Conservation (phyloP, 2,113 vertebrate genomes). For the Hemicordylus capensis region DNA sequence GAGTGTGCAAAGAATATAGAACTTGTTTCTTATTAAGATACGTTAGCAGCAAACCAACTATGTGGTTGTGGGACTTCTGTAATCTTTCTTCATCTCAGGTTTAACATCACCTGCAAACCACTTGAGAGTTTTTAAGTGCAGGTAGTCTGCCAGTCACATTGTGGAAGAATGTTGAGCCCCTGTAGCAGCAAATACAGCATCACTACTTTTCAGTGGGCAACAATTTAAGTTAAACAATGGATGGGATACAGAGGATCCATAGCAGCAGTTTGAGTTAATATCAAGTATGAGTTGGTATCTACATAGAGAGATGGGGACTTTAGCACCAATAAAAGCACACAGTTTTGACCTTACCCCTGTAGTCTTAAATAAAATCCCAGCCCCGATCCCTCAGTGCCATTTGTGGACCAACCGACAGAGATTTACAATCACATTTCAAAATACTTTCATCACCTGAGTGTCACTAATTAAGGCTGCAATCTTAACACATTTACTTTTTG, state of each 20-base stretch:
- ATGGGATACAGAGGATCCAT: background rate
- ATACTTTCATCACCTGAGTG: background rate
- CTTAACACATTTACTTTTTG: background rate
- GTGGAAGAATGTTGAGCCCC: background rate
- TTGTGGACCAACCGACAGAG: background rate
- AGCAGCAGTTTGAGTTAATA: conserved; percentile 2
- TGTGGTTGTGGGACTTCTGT: background rate
- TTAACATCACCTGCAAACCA: background rate
- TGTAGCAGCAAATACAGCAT: conserved; percentile 4
- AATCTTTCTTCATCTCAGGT: conserved; percentile 24
- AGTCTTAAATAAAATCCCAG: background rate
- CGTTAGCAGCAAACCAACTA: conserved; percentile 8
- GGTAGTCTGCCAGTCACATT: background rate
- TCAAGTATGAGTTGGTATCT: too few species aligned
- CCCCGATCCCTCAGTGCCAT: background rate
- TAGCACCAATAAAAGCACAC: conserved; percentile 34
- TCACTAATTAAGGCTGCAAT: background rate
- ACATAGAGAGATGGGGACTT: conserved; percentile 19
- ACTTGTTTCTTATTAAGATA: background rate
- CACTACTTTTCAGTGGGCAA: background rate
- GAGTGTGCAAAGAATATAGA: conserved; percentile 29
- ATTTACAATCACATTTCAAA: background rate
- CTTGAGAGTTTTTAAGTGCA: conserved; percentile 3
- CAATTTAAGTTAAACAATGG: background rate
- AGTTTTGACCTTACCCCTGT: conserved; percentile 16